These are phyloP conservation scores for Psilanteris sp. DNA, from an alignment of 1,140 invertebrate species.

Conservation along the genomic window DNA sequence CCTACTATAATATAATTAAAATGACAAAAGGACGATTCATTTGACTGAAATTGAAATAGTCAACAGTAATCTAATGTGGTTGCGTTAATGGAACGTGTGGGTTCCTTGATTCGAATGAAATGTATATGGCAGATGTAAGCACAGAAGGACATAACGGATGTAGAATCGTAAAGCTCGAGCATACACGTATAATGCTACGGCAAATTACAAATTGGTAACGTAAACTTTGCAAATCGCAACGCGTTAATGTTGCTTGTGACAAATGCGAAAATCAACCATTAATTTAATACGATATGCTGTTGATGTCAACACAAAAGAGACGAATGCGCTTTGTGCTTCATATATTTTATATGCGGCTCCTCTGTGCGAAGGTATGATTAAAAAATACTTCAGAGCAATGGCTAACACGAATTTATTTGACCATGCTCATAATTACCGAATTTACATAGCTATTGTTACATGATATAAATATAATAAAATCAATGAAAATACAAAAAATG, in stretches of 20 bases:
- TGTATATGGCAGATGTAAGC: constrained; percentile 26
- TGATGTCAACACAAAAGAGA: constrained; percentile 21
- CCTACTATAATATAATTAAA: too few species aligned
- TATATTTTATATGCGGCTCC: background rate
- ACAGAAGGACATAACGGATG: constrained; percentile 13
- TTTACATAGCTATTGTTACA: constrained; percentile 8
- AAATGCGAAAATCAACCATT: constrained; percentile 70
- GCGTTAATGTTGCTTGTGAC: constrained; percentile 38
- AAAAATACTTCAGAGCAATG: constrained; percentile 16
- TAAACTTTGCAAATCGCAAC: constrained; percentile 65
- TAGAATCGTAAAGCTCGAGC: constrained; percentile 9
- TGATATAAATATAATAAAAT: too few species aligned
- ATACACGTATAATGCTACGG: constrained; percentile 35
- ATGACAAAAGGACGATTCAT: constrained; percentile 16
- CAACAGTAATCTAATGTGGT: constrained; percentile 22
- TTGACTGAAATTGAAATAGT: constrained; percentile 33
- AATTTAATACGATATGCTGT: constrained; percentile 55
- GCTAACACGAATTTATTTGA: constrained; percentile 1
- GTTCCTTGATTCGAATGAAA: constrained; percentile 35
- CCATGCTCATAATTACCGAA: constrained; percentile 12
- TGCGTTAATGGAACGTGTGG: constrained; percentile 29
- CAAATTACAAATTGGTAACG: constrained; percentile 73
- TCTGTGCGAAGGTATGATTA: background rate
- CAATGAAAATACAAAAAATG: too few species aligned
- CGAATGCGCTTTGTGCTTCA: constrained; percentile 8